These are phyloP conservation scores for Campoplex nolae DNA, from an alignment of 2,888 invertebrate genomes.

Conservation along the genomic window DNA sequence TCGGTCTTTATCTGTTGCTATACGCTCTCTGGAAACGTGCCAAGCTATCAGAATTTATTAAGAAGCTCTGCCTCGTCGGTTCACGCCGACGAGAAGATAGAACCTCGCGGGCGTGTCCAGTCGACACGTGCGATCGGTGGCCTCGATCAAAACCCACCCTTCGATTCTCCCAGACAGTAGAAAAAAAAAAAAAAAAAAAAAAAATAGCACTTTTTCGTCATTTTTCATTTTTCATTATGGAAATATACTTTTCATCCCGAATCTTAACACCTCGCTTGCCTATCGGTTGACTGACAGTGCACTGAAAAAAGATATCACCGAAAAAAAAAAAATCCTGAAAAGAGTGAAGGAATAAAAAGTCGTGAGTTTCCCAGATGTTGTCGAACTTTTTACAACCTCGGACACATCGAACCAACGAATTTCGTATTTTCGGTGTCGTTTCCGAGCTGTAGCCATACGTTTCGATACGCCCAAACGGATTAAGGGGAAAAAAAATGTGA, in stretches of 20 bases:
- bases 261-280: not conserved
- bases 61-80: slow-evolving; percentile 64
- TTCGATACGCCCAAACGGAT: not conserved
- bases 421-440: not conserved
- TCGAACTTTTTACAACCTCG: not conserved
- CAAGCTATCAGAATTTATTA: slow-evolving; percentile 76
- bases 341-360: not conserved
- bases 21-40: slow-evolving; percentile 72
- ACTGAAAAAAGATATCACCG: not conserved
- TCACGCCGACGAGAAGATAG: slow-evolving; percentile 64
- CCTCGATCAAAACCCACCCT: slow-evolving; percentile 27
- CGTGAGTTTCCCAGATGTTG: not conserved
- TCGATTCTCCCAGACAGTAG: not conserved
- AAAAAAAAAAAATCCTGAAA: not conserved
- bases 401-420: not conserved
- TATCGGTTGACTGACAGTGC: not conserved
- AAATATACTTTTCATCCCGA: not conserved
- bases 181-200: not conserved
- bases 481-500: not conserved
- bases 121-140: slow-evolving; percentile 50
- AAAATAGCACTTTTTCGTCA: not conserved
- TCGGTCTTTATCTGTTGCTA: slow-evolving; percentile 28
- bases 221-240: not conserved
- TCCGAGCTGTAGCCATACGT: not conserved
- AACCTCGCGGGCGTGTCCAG: slow-evolving; percentile 64